Percentiles rank a stretch among this genome's conserved stretches.
phyloP scores from a whole-genome alignment of 2,888 invertebrate species.

The Patella caerulea region DNA sequence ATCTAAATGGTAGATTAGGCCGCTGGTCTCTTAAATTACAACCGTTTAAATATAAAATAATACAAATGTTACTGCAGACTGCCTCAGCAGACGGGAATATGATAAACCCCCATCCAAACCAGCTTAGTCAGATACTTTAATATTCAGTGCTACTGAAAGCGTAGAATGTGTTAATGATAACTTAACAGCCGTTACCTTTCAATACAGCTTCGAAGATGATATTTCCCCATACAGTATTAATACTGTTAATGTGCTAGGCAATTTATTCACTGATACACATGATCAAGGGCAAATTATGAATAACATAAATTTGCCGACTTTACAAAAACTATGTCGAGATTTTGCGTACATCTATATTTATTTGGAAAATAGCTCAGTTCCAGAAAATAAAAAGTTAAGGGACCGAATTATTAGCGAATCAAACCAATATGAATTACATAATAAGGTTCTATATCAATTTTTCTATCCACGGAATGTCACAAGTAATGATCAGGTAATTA shows the following conservation, averaged over 20 bases:
- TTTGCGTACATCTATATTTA: slow-evolving; percentile 26
- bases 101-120: too few relatives aligned
- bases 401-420: slow-evolving; percentile 19
- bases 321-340: slow-evolving; percentile 33
- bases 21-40: slow-evolving; percentile 27
- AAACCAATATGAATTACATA: slow-evolving; percentile 25
- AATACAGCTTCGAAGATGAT: background rate
- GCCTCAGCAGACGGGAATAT: too few relatives aligned
- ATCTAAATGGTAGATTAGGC: slow-evolving; percentile 27
- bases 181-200: background rate
- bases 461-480: slow-evolving; percentile 13
- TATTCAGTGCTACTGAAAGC: too few relatives aligned
- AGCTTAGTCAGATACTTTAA: too few relatives aligned
- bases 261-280: background rate
- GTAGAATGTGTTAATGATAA: too few relatives aligned
- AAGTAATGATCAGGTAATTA: background rate
- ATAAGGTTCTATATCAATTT: slow-evolving; percentile 32
- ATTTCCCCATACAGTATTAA: background rate
- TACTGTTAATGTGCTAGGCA: background rate
- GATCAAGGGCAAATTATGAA: background rate
- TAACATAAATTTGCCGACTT: slow-evolving; percentile 1
- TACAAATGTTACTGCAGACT: too few relatives aligned
- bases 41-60: slow-evolving; percentile 20
- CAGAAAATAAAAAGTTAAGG: slow-evolving; percentile 21
- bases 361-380: slow-evolving; percentile 18